A percentile compares a stretch with the other conserved stretches of the same genome.
Conservation (phyloP, 1,140 invertebrate genomes). For the Mylabris phalerata region DNA sequence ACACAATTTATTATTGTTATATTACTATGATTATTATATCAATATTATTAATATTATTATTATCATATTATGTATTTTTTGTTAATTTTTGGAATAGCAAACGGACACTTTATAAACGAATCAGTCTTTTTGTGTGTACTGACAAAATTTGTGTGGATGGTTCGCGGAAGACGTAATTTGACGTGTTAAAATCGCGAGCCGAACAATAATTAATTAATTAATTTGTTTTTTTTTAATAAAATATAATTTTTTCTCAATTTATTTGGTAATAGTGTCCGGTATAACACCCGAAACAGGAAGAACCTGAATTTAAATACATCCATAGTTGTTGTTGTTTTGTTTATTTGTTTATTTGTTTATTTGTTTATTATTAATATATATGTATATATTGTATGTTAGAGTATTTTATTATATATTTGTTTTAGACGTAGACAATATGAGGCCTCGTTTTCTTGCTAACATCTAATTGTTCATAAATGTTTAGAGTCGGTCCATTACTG, state of each 20-base stretch:
- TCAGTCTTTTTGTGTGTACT: constrained; percentile 20
- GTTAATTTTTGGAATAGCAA: constrained; percentile 17
- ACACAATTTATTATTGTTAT: constrained; percentile 5
- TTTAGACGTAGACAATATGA: constrained; percentile 57
- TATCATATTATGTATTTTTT: no score
- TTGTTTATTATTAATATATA: no score
- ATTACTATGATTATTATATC: no score
- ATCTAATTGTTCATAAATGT: constrained; percentile 53
- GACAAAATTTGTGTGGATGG: no score
- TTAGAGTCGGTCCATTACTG: constrained; percentile 45
- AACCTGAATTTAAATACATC: constrained; percentile 2
- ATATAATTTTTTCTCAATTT: constrained; percentile 13
- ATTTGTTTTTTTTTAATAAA: constrained; percentile 15
- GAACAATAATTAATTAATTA: constrained; percentile 4
- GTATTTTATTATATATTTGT: no score
- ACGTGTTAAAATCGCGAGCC: background rate
- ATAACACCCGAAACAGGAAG: constrained; percentile 22
- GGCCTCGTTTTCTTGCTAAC: constrained; percentile 52
- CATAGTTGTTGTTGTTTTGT: background rate
- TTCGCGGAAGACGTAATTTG: no score
- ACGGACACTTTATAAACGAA: constrained; percentile 22
- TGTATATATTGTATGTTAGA: no score
- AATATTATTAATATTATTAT: no score
- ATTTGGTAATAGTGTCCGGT: background rate
- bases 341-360: constrained; percentile 12